Base-by-base conservation (phyloP, 2,888 invertebrate genomes). In the Pollenia angustigena region DNA sequence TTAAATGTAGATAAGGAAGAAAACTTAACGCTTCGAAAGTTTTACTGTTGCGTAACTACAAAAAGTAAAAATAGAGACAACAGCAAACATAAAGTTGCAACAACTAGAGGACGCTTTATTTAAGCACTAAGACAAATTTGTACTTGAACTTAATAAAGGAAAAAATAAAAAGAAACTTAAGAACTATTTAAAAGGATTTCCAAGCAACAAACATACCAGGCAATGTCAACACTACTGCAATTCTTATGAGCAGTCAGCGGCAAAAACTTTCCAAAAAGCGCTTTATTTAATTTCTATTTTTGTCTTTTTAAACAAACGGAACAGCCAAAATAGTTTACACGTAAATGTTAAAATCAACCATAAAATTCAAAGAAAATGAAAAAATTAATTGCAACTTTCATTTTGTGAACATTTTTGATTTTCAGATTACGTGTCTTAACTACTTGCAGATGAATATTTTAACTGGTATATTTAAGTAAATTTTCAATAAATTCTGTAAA, bases 221-320 rank as follows among this genome's bases (percentile, higher is more conserved):
- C 76, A 78, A 71, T 71, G 71, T 72, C 71, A 60, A 44, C 68
- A 81, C 11, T 16, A 46, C 14, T 46, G 69, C 54, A 60, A 68
- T 60, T 44, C 75, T 75, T 76, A 82, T 76, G 82, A 76, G 69
- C 60, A 60, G 52, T 75, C 68, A 58, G 66, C 66, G 14, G 16
- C 48, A 58, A 44, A n/a, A 10, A 66, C 12, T 56, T 32, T 12
- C 16, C 14, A 18, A 23, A 18, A 68, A 58, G 42, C 54, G 52
- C 66, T 76, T 76, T 48, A 52, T 75, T 75, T 32, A 32, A 32
- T 32, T 16, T 50, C 18, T 62, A 9, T 16, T 48, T 18, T 56
- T 44, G 64, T 44, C 50, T 75, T 52, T 75, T 64, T 14, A 71
- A 46, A 48, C 16, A 58, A 60, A 14, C 58, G 48, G 6, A 8